Evolutionary conservation across 1,140 invertebrate genomes (phyloP).

Genomic region (Drosophila sp.): DNA sequence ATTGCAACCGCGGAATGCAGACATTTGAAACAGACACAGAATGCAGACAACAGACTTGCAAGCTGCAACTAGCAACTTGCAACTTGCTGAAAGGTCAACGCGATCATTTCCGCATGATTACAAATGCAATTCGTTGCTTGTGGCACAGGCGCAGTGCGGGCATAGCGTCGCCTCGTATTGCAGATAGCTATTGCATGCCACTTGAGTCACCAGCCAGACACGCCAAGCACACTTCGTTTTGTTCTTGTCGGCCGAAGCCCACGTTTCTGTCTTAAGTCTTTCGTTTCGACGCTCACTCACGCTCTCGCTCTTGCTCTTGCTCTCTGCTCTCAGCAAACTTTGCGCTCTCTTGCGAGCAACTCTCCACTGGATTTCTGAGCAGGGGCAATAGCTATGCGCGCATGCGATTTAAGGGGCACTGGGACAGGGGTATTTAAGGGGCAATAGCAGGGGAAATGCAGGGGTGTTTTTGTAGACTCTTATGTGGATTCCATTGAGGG

Average conservation of each 20-base stretch:
- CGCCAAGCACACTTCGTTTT: conserved; percentile 19
- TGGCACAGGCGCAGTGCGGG: conserved; percentile 29
- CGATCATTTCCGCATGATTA: conserved; percentile 84
- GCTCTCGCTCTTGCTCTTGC: neutral
- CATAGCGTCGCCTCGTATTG: conserved; percentile 10
- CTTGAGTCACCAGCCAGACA: conserved; percentile 14
- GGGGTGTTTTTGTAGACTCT: conserved; percentile 45
- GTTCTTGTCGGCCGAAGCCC: conserved; percentile 26
- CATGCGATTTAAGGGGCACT: conserved; percentile 28
- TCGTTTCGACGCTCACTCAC: conserved; percentile 14
- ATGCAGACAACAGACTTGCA: conserved; percentile 14
- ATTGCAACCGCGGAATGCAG: conserved; percentile 48
- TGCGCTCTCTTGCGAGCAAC: conserved; percentile 19
- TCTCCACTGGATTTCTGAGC: conserved; percentile 61
- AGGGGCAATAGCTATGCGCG: conserved; percentile 49
- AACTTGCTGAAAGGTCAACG: conserved; percentile 77
- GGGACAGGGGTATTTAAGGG: conserved; percentile 25
- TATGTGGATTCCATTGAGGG: conserved; percentile 34
- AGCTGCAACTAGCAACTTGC: conserved; percentile 36
- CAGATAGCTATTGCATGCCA: conserved; percentile 37
- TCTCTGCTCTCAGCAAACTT: neutral
- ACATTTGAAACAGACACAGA: conserved; percentile 19
- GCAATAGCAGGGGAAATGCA: conserved; percentile 41
- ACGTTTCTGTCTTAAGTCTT: conserved; percentile 50
- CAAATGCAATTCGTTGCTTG: conserved; percentile 67